Evolutionary conservation across 2,797 vertebrate species (phyloP).

Genomic region (Oreochromis grahami): DNA sequence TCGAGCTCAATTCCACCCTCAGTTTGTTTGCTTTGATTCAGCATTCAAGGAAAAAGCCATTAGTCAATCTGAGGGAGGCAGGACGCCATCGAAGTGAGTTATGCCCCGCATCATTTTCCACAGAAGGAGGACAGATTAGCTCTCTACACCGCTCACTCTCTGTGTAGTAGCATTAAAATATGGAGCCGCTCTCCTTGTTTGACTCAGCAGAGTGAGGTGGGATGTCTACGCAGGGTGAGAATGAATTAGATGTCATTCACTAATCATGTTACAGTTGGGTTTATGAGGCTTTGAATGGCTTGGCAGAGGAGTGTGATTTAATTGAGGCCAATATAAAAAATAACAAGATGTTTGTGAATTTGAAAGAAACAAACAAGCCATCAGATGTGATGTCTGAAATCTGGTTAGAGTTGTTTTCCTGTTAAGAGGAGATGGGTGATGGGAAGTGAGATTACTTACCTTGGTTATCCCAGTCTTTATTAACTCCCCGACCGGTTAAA

Average conservation of each 20-base stretch:
- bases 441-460: neutral
- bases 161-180: slow-evolving; percentile 6
- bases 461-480: neutral
- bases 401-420: neutral
- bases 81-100: slow-evolving; percentile 47
- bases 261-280: slow-evolving; percentile 16
- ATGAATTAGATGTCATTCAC: slow-evolving; percentile 24
- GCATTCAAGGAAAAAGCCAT: slow-evolving; percentile 62
- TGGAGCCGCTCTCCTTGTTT: slow-evolving; percentile 4
- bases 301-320: neutral
- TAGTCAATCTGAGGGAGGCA: slow-evolving; percentile 51
- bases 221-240: slow-evolving; percentile 22
- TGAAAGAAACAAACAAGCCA: neutral
- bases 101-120: slow-evolving; percentile 59
- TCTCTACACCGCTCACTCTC: slow-evolving; percentile 15
- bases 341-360: neutral
- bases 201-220: slow-evolving; percentile 29
- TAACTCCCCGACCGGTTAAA: neutral
- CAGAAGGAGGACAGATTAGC: slow-evolving; percentile 54
- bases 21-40: slow-evolving; percentile 64
- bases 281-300: slow-evolving; percentile 21
- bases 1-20: neutral
- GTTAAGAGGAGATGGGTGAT: neutral
- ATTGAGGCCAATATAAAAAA: slow-evolving; percentile 8
- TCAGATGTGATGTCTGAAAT: neutral